Percentiles rank a stretch among this genome's conserved stretches.
Conservation (phyloP, 2,888 invertebrate genomes). For the Ophion ventricosus region DNA sequence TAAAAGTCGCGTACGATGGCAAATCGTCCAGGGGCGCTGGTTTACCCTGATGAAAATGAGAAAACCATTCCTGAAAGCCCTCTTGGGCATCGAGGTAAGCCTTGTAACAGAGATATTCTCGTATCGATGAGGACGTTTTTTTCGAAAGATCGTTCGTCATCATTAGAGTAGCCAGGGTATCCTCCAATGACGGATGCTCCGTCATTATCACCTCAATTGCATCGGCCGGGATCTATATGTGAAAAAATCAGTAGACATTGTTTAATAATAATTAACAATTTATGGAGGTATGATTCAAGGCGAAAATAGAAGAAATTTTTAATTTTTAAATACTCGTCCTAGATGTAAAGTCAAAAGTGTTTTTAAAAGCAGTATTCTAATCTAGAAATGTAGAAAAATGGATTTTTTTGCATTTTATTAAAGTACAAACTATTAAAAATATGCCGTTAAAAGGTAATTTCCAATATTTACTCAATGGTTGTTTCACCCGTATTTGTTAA, state of each 20-base stretch:
- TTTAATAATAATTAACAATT: neutral
- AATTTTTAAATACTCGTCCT: neutral
- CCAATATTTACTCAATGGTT: neutral
- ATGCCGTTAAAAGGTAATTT: too few relatives aligned
- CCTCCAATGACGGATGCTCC: constrained; percentile 82
- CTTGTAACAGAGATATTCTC: constrained; percentile 94
- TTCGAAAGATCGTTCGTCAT: constrained; percentile 83
- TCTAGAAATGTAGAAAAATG: too few relatives aligned
- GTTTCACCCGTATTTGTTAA: neutral
- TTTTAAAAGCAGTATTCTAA: too few relatives aligned
- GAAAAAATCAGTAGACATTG: neutral
- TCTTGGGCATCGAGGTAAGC: constrained; percentile 94
- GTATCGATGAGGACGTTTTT: constrained; percentile 84
- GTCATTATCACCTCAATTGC: constrained; percentile 86
- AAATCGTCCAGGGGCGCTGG: constrained; percentile 89
- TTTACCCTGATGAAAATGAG: constrained; percentile 91
- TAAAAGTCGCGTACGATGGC: constrained; percentile 88
- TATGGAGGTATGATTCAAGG: neutral
- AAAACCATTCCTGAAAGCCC: constrained; percentile 95
- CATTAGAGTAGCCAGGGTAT: constrained; percentile 79
- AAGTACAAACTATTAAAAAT: too few relatives aligned
- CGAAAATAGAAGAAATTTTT: neutral
- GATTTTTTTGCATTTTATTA: too few relatives aligned
- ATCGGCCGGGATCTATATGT: constrained; percentile 86
- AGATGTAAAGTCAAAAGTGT: too few relatives aligned